phyloP scores from a whole-genome alignment of 1,140 invertebrate genomes.

The Drosophila varians region DNA sequence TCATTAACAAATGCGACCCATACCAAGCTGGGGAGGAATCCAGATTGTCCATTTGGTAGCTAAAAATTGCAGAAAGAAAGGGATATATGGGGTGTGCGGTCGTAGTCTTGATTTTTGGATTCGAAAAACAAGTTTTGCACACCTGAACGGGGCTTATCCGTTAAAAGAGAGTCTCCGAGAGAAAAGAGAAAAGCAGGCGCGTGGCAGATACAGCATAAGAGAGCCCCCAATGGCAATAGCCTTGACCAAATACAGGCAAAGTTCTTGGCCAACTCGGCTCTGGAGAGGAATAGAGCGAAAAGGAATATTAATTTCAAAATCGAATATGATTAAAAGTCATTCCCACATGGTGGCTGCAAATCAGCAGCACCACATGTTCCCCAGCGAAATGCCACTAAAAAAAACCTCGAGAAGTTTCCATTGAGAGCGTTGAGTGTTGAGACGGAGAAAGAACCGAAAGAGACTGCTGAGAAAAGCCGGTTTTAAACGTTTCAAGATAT shows the following conservation, averaged over 20 bases:
- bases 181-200: background rate
- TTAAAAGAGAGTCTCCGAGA: background rate
- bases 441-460: constrained; percentile 29
- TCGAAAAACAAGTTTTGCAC: constrained; percentile 62
- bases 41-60: background rate
- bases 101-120: constrained; percentile 20
- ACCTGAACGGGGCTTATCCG: constrained; percentile 22
- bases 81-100: background rate
- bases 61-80: background rate
- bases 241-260: constrained; percentile 12
- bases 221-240: constrained; percentile 12
- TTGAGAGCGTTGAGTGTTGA: constrained; percentile 38
- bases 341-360: constrained; percentile 21
- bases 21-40: constrained; percentile 1
- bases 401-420: constrained; percentile 68
- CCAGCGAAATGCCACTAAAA: constrained; percentile 19
- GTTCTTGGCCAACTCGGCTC: constrained; percentile 32
- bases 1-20: constrained; percentile 61
- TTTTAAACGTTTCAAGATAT: constrained; percentile 38
- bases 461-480: constrained; percentile 48
- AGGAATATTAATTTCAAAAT: constrained; percentile 26
- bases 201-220: background rate
- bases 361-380: constrained; percentile 49
- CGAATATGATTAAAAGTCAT: constrained; percentile 45
- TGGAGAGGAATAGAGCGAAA: background rate